These are phyloP conservation scores for Melanogrammus aeglefinus DNA, from an alignment of 2,797 vertebrate genomes.

Conservation along the genomic window DNA sequence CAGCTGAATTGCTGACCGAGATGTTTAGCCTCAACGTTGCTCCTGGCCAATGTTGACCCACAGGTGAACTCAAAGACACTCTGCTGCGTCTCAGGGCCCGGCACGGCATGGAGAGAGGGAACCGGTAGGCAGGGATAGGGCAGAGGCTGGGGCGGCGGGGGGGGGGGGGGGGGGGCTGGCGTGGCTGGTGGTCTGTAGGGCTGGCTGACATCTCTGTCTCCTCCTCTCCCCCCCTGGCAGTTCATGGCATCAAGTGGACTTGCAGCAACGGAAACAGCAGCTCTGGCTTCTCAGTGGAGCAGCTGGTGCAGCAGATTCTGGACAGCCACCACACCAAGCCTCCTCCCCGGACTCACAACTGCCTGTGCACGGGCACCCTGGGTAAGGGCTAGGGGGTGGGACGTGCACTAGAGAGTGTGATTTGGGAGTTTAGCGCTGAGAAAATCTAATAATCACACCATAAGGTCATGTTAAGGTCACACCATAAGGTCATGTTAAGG, in stretches of 20 bases:
- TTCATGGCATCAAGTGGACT: conserved; percentile 99
- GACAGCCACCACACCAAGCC: conserved; percentile 99
- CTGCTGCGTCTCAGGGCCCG: neutral
- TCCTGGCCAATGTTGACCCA: neutral
- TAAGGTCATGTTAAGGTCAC: conserved; percentile 18
- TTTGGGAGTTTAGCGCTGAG: neutral
- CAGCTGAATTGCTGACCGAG: neutral
- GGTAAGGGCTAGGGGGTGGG: conserved; percentile 81
- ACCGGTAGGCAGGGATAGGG: conserved; percentile 26
- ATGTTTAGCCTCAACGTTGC: neutral
- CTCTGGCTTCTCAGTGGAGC: conserved; percentile 99
- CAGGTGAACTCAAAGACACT: neutral
- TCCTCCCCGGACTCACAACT: conserved; percentile 99
- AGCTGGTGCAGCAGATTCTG: conserved; percentile 99
- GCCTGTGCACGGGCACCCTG: conserved; percentile 98
- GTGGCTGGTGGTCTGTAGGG: conserved; percentile 72
- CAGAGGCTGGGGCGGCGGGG: conserved; percentile 66
- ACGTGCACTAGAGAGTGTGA: conserved; percentile 12
- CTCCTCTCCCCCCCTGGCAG: conserved; percentile 82
- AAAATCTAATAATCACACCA: conserved; percentile 32
- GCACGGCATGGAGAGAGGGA: neutral
- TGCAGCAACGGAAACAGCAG: conserved; percentile 99
- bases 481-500: conserved; percentile 24
- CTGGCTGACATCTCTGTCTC: conserved; percentile 78
- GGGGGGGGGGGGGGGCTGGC: conserved; percentile 52